Base-by-base conservation (phyloP, 2,797 vertebrate genomes). In the Dicrostonyx torquatus region DNA sequence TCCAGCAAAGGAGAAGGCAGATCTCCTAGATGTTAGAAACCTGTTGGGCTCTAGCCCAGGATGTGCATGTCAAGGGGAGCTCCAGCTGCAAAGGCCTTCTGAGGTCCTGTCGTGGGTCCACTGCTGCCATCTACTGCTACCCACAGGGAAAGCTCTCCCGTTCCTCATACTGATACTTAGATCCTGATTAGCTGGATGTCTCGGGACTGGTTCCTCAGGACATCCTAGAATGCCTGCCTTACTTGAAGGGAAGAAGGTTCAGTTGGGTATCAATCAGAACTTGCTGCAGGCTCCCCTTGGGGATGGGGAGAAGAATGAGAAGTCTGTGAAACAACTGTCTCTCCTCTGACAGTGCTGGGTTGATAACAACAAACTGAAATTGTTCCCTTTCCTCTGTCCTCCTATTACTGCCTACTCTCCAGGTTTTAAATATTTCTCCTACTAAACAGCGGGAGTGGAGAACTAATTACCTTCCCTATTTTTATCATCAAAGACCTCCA, bases 381-480 rank as follows among this genome's bases (percentile, higher is more conserved):
- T 48, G 10, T 48, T 48, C 24, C n/a, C 66, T 91, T 83, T 91
- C 22, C 29, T 77, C 83, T 85, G 37, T 87, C 73, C n/a, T 84
- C 73, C 34, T 80, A 43, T 48, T 48, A 6, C 73, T 86, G 1
- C 53, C 48, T 31, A 17, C 68, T 15, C 3, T 9, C 10, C 18
- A 34, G 2, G 8, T 58, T 93, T 76, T 87, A 40, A 96, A 89
- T 84, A 80, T 53, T 45, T 53, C 26, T 79, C 29, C 50, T 79
- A 43, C 64, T 58, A 84, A 84, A 87, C 11, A 48, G 9, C n/a
- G 50, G 34, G 20, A 60, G 85, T 55, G 9, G 91, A 93, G 53
- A 85, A 87, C 82, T 84, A 76, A 83, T 80, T 84, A 80, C 85
- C 83, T 78, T 90, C 50, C 29, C 45, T 62, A 50, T 87, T 90